Conservation (phyloP, 1,140 invertebrate genomes). For the Zaprionus nigranus region DNA sequence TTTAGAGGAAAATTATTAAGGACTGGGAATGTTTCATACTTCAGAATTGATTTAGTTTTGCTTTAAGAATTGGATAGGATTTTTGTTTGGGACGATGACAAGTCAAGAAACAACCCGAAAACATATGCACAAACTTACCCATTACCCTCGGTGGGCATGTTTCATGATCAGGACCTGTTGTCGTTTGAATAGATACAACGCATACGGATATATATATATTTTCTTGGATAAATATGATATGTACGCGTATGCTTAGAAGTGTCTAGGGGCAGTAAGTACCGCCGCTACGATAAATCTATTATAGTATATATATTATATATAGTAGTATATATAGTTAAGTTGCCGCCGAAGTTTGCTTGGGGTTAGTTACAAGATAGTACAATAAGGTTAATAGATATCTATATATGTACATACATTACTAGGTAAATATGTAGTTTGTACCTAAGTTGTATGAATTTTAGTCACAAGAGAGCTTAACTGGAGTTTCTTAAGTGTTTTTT, state of each 20-base stretch:
- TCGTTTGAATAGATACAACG: slow-evolving; percentile 76
- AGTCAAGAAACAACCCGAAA: slow-evolving; percentile 40
- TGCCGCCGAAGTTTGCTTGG: slow-evolving; percentile 44
- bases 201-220: slow-evolving; percentile 68
- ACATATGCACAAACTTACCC: slow-evolving; percentile 84
- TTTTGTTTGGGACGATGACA: slow-evolving; percentile 11
- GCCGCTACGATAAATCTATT: slow-evolving; percentile 37
- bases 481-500: slow-evolving; percentile 35
- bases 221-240: slow-evolving; percentile 23
- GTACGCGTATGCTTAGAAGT: slow-evolving; percentile 40
- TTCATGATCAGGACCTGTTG: slow-evolving; percentile 85
- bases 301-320: slow-evolving; percentile 2
- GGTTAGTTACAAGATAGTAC: slow-evolving; percentile 70
- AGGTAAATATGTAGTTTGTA: slow-evolving; percentile 61
- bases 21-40: slow-evolving; percentile 4
- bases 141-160: slow-evolving; percentile 84
- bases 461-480: slow-evolving; percentile 79
- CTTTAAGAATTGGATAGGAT: slow-evolving; percentile 13
- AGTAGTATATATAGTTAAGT: slow-evolving; percentile 36
- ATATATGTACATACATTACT: slow-evolving; percentile 55
- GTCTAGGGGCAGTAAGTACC: slow-evolving; percentile 30
- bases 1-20: slow-evolving; percentile 44
- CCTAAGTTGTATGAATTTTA: slow-evolving; percentile 74
- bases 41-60: slow-evolving; percentile 6
- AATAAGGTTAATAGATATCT: slow-evolving; percentile 46